Percentiles rank a stretch among this genome's conserved stretches.
These are phyloP conservation scores for Tragelaphus strepsiceros DNA, from an alignment of 2,113 vertebrate genomes.

Conservation along the genomic window DNA sequence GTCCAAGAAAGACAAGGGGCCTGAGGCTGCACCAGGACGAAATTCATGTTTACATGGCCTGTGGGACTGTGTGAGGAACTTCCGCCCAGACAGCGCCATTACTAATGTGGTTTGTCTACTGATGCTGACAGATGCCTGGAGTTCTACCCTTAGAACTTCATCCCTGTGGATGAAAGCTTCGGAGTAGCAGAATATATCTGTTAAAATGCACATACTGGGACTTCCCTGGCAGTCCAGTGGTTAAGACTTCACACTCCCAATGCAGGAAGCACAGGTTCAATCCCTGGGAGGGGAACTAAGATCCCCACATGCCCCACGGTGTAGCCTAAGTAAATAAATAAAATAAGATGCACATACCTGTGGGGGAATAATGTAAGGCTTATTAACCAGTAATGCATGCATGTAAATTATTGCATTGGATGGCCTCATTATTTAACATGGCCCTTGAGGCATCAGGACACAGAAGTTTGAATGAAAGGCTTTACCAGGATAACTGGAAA, in stretches of 20 bases:
- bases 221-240: neutral
- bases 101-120: neutral
- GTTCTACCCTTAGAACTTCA: neutral
- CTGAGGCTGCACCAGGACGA: neutral
- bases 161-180: neutral
- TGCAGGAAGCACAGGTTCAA: neutral
- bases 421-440: neutral
- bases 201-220: neutral
- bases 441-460: neutral
- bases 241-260: neutral
- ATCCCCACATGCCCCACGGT: neutral
- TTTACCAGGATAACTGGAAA: neutral
- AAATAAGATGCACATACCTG: neutral
- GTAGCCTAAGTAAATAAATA: neutral
- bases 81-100: neutral
- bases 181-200: neutral
- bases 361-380: neutral
- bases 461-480: neutral
- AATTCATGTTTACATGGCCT: neutral
- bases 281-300: neutral
- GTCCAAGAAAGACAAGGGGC: neutral
- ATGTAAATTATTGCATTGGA: neutral
- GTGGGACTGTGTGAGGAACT: neutral
- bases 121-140: neutral
- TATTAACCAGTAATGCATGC: neutral